Evolutionary conservation across 2,888 invertebrate species (phyloP), one percentile per base, ranked within the genome.

Genomic region (Trissolcus japonicus): DNA sequence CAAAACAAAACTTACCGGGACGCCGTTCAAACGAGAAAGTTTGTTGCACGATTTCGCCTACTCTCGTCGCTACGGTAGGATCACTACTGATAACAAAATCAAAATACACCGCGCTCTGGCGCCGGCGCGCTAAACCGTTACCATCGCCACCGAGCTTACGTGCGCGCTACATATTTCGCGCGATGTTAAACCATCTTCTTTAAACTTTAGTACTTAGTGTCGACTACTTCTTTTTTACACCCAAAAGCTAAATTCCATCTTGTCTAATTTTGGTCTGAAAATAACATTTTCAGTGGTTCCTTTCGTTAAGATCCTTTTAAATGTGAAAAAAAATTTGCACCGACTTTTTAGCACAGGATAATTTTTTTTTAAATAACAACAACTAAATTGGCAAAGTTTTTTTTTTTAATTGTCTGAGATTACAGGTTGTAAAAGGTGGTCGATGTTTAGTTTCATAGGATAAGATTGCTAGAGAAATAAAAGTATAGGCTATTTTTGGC

Each of bases 31-130:
- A 40, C 59, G 43, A 14, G 48, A 35, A 62, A 51, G 17, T 61
- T 21, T 29, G 25, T 53, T 41, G 40, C 61, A 53, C 69, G 54
- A 65, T 35, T 66, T 72, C 71, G 72, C 72, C 59, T 72, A 76
- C 72, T 67, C 73, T 60, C 72, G 75, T 65, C 75, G 57, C 77
- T 68, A 68, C 68, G 77, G 77, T 68, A 73, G 78, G 74, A 78
- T 78, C 78, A 74, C 69, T 78, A 78, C 78, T 78, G 78, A 78
- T 74, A 78, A 74, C 78, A 78, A 71, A 74, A 71, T 78, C 78
- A 78, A 78, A 78, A 78, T 73, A 74, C 74, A 46, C 56, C 54
- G 74, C 62, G 46, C 51, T 55, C 59, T 78, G 74, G 74, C 78
- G 78, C 74, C 78, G 78, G 74, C 78, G 78, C 73, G 61, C 35